A percentile compares a stretch with the other conserved stretches of the same genome.
phyloP scores from a whole-genome alignment of 2,888 invertebrate species.

The Timema cristinae region DNA sequence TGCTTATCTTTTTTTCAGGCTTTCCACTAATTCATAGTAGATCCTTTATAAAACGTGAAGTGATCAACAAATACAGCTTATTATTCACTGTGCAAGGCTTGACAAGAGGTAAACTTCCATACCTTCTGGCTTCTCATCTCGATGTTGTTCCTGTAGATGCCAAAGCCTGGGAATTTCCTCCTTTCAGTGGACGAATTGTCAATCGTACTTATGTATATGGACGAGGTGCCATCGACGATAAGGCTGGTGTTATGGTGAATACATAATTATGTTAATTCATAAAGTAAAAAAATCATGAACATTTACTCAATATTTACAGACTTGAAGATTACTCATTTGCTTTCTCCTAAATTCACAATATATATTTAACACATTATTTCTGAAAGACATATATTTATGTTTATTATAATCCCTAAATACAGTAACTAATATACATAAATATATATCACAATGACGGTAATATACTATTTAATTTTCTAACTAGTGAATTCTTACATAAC shows the following conservation, averaged over 20 bases:
- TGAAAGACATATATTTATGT: too few relatives aligned
- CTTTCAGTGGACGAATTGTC: slow-evolving; percentile 45
- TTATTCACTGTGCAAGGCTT: slow-evolving; percentile 45
- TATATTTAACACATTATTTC: too few relatives aligned
- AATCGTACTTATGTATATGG: slow-evolving; percentile 44
- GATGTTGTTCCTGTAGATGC: slow-evolving; percentile 49
- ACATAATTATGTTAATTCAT: slow-evolving; percentile 16
- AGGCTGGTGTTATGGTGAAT: slow-evolving; percentile 47
- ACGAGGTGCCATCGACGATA: slow-evolving; percentile 50
- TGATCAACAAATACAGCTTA: slow-evolving; percentile 44
- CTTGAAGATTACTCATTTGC: background rate
- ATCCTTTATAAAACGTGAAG: slow-evolving; percentile 37
- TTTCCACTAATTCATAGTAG: slow-evolving; percentile 39
- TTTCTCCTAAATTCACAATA: too few relatives aligned
- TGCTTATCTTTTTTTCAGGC: slow-evolving; percentile 32
- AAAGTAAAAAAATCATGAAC: background rate
- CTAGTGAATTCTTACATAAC: too few relatives aligned
- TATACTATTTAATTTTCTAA: too few relatives aligned
- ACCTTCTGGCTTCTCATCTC: slow-evolving; percentile 48
- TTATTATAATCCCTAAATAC: too few relatives aligned
- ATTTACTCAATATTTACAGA: background rate
- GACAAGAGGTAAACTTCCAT: slow-evolving; percentile 41
- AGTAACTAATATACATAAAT: too few relatives aligned
- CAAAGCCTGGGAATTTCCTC: slow-evolving; percentile 41
- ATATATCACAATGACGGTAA: too few relatives aligned